Conservation (phyloP, 2,888 invertebrate genomes). For the Salticus scenicus region DNA sequence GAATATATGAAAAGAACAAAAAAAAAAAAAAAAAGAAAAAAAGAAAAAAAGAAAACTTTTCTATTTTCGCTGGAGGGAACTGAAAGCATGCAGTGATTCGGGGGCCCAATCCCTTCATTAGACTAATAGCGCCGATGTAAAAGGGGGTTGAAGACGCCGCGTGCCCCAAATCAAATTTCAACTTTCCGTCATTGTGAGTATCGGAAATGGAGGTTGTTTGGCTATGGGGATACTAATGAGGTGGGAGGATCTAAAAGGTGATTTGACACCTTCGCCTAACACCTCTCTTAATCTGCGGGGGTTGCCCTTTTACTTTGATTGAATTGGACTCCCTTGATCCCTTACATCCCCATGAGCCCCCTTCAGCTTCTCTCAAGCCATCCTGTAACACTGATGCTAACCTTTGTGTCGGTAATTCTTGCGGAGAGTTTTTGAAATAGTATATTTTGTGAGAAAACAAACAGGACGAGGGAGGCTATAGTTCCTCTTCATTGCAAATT, state of each 20-base stretch:
- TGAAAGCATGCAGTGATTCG: constrained; percentile 1
- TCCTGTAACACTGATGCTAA: not conserved
- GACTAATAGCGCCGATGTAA: constrained; percentile 45
- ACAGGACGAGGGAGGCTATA: not conserved
- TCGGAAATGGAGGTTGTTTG: constrained; percentile 55
- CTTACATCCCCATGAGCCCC: not conserved
- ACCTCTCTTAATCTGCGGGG: constrained; percentile 53
- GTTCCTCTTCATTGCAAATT: no score
- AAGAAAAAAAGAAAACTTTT: not conserved
- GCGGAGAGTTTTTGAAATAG: not conserved
- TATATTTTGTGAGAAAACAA: constrained; percentile 7
- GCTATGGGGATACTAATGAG: constrained; percentile 61
- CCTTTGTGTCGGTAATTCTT: constrained; percentile 1
- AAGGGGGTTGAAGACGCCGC: not conserved
- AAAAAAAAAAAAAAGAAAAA: not conserved
- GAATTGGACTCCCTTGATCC: constrained; percentile 38
- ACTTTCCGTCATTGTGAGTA: constrained; percentile 37
- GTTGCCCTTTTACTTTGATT: constrained; percentile 57
- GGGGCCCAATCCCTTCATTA: constrained; percentile 45
- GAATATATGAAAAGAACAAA: no score
- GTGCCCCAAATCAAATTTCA: constrained; percentile 65
- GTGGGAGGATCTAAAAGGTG: constrained; percentile 51
- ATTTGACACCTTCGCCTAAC: constrained; percentile 54
- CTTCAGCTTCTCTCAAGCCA: not conserved
- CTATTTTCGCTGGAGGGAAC: not conserved